Percentiles rank a stretch among this genome's conserved stretches.
These are phyloP conservation scores for Phainopepla nitens DNA, from an alignment of 2,113 vertebrate genomes.

Conservation along the genomic window DNA sequence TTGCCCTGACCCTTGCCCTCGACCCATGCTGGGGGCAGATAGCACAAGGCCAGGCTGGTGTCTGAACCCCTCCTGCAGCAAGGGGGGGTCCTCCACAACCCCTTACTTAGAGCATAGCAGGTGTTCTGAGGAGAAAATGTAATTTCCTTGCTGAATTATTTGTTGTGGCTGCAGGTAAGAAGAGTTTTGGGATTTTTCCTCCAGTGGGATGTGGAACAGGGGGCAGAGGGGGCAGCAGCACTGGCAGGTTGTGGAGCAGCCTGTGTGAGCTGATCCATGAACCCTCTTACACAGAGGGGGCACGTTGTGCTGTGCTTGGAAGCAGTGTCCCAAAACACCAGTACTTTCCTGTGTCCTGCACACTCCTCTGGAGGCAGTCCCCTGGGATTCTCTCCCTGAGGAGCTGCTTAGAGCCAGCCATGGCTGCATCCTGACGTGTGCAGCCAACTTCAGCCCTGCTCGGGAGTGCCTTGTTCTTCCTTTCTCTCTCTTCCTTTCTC, in stretches of 20 bases:
- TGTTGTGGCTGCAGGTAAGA: not conserved
- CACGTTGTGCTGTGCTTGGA: not conserved
- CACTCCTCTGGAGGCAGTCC: not conserved
- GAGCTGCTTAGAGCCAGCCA: not conserved
- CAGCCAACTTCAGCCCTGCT: not conserved
- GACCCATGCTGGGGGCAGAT: not conserved
- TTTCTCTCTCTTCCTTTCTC: slow-evolving; percentile 42
- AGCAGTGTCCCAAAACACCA: not conserved
- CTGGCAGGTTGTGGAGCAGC: not conserved
- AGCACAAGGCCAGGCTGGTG: not conserved
- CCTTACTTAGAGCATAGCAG: not conserved
- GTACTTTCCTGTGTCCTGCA: not conserved
- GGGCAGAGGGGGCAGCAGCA: not conserved
- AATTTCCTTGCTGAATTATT: not conserved
- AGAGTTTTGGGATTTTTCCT: not conserved
- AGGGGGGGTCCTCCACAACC: not conserved
- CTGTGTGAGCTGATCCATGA: not conserved
- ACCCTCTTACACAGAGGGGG: fast-evolving
- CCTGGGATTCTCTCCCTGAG: not conserved
- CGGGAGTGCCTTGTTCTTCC: not conserved
- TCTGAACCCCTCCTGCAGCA: not conserved
- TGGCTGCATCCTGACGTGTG: not conserved
- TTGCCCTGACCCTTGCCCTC: not conserved
- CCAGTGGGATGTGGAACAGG: not conserved
- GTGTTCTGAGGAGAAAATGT: not conserved